Evolutionary conservation across 92 coral and sea anemone species (phyloP), one percentile per base, ranked within the genome.

Genomic region (Paragorgia papillata): DNA sequence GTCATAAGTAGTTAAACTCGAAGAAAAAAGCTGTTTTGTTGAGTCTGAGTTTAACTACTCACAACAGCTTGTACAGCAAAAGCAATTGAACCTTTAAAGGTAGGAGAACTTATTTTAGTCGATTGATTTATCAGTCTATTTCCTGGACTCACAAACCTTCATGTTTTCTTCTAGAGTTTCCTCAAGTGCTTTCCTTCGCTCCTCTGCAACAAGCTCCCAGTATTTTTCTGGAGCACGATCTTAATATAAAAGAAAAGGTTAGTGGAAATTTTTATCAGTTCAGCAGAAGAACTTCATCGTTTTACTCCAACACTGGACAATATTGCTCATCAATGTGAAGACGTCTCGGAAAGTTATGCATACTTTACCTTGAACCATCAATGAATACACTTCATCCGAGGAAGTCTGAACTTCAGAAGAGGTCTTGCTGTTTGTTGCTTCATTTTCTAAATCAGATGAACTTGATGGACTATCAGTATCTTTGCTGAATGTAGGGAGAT

Each of bases 331-430:
- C n/a, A n/a, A n/a, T n/a, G n/a, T n/a, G n/a, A n/a, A n/a, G n/a
- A n/a, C n/a, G n/a, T n/a, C n/a, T n/a, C n/a, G n/a, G n/a, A n/a
- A n/a, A n/a, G n/a, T n/a, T n/a, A n/a, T n/a, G n/a, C n/a, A n/a
- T n/a, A n/a, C n/a, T n/a, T n/a, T 83, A 89, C 97, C 97, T 93
- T 89, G 84, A 37, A 93, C 84, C 97, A 93, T 90, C 32, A 93
- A 76, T 17, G 96, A 85, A 69, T 83, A 40, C 29, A 88, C 89
- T 66, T 93, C 96, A 66, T 88, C 91, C 21, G 78, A 31, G 20
- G 78, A 71, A 15, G 62, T 1, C 5, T 57, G 29, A 7, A 33
- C 51, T 3, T 71, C 78, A 12, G 78, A 34, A 8, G 15, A n/a
- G n/a, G n/a, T n/a, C n/a, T n/a, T 30, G 2, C 79, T 30, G 71